Conservation (phyloP, 2,888 invertebrate species). For the Napeogenes sylphis region DNA sequence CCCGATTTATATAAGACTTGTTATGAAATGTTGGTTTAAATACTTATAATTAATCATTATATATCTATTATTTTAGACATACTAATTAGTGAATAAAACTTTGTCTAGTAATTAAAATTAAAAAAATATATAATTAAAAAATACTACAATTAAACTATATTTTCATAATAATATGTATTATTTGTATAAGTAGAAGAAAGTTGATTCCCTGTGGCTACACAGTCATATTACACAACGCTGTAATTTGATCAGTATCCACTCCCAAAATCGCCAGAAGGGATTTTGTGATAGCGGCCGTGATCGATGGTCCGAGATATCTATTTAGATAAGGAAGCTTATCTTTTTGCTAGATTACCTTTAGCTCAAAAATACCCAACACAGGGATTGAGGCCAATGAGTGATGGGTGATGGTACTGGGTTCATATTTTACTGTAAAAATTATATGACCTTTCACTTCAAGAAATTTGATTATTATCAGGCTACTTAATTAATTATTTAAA, state of each 20-base stretch:
- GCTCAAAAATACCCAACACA: conserved; percentile 1
- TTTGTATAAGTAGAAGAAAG: not conserved
- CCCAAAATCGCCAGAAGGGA: conserved; percentile 51
- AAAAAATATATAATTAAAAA: too few species aligned
- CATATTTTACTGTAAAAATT: too few species aligned
- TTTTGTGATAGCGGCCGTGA: conserved; percentile 64
- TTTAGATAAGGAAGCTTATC: conserved; percentile 64
- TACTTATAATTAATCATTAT: too few species aligned
- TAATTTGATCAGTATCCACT: conserved; percentile 36
- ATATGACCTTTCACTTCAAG: too few species aligned
- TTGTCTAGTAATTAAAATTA: too few species aligned
- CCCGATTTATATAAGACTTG: conserved; percentile 30
- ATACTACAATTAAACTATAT: not conserved
- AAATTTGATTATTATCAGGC: too few species aligned
- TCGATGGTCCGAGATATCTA: conserved; percentile 64
- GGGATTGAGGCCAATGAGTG: not conserved
- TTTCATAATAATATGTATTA: not conserved
- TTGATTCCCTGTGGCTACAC: conserved; percentile 20
- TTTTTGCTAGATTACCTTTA: conserved; percentile 34
- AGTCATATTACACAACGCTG: conserved; percentile 23
- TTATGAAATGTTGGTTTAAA: conserved; percentile 17
- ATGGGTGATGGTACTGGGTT: not conserved
- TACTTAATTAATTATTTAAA: too few species aligned
- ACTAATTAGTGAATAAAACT: too few species aligned
- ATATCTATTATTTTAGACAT: too few species aligned